Base-by-base conservation (phyloP, 2,113 vertebrate species). In the Aix galericulata region DNA sequence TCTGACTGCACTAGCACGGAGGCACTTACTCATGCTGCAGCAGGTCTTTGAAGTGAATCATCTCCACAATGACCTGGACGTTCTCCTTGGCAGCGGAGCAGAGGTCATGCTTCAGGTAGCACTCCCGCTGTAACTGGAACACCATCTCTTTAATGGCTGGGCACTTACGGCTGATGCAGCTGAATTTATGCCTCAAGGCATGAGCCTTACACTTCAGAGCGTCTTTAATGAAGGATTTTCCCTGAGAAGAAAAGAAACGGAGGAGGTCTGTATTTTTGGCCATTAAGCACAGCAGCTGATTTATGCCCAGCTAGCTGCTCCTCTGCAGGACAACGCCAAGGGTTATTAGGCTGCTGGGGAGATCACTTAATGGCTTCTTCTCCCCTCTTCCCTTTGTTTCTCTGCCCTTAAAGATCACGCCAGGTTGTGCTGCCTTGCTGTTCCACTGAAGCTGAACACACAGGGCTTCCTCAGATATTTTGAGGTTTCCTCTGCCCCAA, bases 191-290 rank as follows among this genome's bases (percentile, higher is more conserved):
- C 85, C 99, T 97, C 87, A 99, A 98, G 63, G 98, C 99, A 8
- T 99, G 99, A 50, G 99, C 99, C 98, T 99, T 99, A 92, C 99
- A 99, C 95, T 98, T 99, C 96, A 99, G 97, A 95, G 99, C 98
- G 60, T 99, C 99, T 97, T 99, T 99, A 98, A 99, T 99, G 97
- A 99, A 99, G 34, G 99, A 99, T 97, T 99, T 99, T 71, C 99
- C 99, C 99, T 99, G 97, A 55, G 92, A 92, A 95, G 62, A 94
- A 91, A 92, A 94, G 90, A 96, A 95, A 73, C 77, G 63, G 88
- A 91, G 74, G 90, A 96, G 75, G 92, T 88, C 81, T 92, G 81
- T 88, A 83, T 69, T 94, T 94, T 78, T 93, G 85, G 86, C 97
- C 73, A 94, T 94, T 93, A 93, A 96, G 88, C 95, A 96, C 82